Conservation (phyloP, 2,888 invertebrate genomes). For the Ferrisia virgata region DNA sequence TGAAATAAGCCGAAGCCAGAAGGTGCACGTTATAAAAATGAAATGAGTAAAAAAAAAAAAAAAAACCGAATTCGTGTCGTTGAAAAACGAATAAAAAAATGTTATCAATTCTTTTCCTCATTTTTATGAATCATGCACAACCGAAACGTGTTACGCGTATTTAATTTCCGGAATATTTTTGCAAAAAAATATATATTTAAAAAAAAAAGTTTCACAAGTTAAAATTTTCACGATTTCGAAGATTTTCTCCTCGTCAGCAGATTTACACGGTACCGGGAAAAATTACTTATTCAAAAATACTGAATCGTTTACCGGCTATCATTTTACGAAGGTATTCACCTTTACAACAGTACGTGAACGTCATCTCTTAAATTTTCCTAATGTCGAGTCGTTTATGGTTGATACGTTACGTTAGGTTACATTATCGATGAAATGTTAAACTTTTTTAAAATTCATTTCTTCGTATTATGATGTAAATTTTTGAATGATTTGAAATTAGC, state of each 20-base stretch:
- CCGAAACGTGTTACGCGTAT: constrained; percentile 18
- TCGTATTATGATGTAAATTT: background rate
- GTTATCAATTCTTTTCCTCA: background rate
- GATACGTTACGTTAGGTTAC: no score
- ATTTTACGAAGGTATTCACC: background rate
- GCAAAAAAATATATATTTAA: background rate
- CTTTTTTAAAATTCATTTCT: background rate
- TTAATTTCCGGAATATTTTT: constrained; percentile 26
- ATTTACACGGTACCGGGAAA: background rate
- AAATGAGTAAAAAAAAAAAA: constrained; percentile 20
- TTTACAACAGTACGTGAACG: background rate
- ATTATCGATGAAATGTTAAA: no score
- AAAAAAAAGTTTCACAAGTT: background rate
- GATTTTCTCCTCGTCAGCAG: background rate
- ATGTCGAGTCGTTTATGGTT: no score
- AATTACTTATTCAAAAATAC: background rate
- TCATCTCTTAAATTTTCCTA: no score
- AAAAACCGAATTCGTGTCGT: constrained; percentile 8
- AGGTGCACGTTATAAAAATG: background rate
- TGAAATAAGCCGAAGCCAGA: constrained; percentile 3
- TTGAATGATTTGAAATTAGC: background rate
- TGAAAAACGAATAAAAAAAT: constrained; percentile 4
- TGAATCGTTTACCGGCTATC: background rate
- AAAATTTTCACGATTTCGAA: background rate
- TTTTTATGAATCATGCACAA: background rate